Evolutionary conservation across 92 coral and sea anemone genomes (phyloP).

Genomic region (Nematostella vectensis): DNA sequence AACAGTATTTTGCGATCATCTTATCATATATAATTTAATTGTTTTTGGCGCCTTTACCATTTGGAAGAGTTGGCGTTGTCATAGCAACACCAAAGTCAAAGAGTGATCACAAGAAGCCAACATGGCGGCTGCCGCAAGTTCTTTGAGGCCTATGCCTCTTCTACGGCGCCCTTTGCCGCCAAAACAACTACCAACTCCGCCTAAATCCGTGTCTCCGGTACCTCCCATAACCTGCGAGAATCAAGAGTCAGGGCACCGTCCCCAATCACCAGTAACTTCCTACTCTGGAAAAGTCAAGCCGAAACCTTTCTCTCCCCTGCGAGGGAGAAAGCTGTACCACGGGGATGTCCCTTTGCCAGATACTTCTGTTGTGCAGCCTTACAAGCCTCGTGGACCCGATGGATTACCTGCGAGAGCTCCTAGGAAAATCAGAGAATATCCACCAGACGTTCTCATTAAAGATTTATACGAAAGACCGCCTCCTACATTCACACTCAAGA

Average conservation of each 20-base stretch:
- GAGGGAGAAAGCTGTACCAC: constrained; percentile 26
- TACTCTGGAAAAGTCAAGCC: constrained; percentile 15
- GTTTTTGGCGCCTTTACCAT: no score
- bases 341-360: constrained; percentile 55
- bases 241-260: constrained; percentile 1
- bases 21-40: no score
- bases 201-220: constrained; percentile 25
- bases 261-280: constrained; percentile 36
- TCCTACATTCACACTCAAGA: constrained; percentile 75
- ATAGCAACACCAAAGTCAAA: constrained; percentile 23
- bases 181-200: constrained; percentile 41
- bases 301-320: constrained; percentile 4
- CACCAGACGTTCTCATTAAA: constrained; percentile 44
- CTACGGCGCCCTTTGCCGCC: constrained; percentile 98
- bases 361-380: constrained; percentile 48
- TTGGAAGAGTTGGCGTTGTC: constrained; percentile 28
- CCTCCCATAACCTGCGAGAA: constrained; percentile 16
- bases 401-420: constrained; percentile 82
- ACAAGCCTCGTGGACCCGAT: constrained; percentile 70
- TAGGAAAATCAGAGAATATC: constrained; percentile 61
- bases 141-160: constrained; percentile 53
- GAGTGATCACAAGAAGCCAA: constrained; percentile 20
- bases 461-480: constrained; percentile 63
- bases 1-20: no score
- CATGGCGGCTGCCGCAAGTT: constrained; percentile 89